A percentile compares a stretch with the other conserved stretches of the same genome.
Evolutionary conservation across 2,797 vertebrate species (phyloP).

Genomic region (Myripristis murdjan): DNA sequence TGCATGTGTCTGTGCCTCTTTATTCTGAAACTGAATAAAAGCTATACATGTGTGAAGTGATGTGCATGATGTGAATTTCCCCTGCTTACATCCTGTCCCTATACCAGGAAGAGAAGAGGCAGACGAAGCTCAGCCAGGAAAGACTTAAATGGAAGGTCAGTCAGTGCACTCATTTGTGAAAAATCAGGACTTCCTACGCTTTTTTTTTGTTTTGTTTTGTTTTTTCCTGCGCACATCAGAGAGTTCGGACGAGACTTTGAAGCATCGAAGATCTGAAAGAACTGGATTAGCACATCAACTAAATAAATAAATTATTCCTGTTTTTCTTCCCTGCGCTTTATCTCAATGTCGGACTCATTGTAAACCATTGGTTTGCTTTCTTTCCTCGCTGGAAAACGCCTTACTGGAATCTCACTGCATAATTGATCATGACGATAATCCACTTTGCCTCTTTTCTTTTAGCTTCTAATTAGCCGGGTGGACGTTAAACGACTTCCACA

Average conservation of each 20-base stretch:
- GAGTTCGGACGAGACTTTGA: conserved; percentile 1
- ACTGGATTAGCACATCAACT: conserved; percentile 28
- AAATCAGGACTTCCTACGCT: conserved; percentile 22
- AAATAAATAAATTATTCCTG: conserved; percentile 26
- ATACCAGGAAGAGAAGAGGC: conserved; percentile 55
- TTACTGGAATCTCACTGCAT: background rate
- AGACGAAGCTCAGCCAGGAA: conserved; percentile 61
- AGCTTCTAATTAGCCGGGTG: background rate
- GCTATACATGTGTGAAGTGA: background rate
- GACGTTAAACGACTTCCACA: background rate
- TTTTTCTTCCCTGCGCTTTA: conserved; percentile 5
- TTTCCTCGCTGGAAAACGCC: background rate
- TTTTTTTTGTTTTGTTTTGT: too few relatives aligned
- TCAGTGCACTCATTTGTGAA: conserved; percentile 35
- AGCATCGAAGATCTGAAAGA: conserved; percentile 15
- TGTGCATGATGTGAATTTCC: conserved; percentile 47
- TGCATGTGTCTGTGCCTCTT: conserved; percentile 4
- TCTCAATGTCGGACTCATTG: background rate
- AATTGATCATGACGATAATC: background rate
- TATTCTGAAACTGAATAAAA: background rate
- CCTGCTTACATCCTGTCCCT: conserved; percentile 28
- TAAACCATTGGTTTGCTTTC: conserved; percentile 3
- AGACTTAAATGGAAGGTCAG: conserved; percentile 25
- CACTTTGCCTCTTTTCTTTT: background rate
- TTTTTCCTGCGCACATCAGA: conserved; percentile 46